Conservation (phyloP, 1,140 invertebrate species). For the Cecropterus lyciades region DNA sequence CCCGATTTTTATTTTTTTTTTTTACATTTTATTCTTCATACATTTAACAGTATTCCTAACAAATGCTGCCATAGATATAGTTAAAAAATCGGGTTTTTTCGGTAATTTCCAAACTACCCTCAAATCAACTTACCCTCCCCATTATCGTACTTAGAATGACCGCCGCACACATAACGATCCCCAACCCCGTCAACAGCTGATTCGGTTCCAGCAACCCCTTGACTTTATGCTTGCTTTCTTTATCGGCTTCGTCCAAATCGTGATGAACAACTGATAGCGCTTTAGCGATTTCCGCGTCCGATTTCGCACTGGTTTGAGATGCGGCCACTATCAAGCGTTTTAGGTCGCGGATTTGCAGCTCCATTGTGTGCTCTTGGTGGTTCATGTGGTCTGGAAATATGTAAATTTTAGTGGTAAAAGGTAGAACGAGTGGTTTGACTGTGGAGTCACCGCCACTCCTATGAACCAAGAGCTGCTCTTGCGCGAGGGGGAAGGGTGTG, state of each 20-base stretch:
- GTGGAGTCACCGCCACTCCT: too few relatives aligned
- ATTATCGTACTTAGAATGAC: constrained; percentile 68
- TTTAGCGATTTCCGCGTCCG: constrained; percentile 69
- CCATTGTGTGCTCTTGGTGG: constrained; percentile 64
- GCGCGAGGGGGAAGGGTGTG: too few relatives aligned
- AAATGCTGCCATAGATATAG: too few relatives aligned
- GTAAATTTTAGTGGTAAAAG: constrained; percentile 7
- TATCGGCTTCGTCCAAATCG: constrained; percentile 63
- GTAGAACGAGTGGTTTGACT: too few relatives aligned
- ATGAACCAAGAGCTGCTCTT: too few relatives aligned
- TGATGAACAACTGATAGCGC: constrained; percentile 65
- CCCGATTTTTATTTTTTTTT: too few relatives aligned
- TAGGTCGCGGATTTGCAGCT: constrained; percentile 63
- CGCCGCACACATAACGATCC: constrained; percentile 64
- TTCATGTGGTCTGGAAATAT: constrained; percentile 72
- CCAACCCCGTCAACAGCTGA: constrained; percentile 65
- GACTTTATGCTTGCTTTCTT: constrained; percentile 46
- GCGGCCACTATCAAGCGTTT: constrained; percentile 59
- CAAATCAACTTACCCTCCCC: constrained; percentile 64
- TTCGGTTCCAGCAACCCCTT: constrained; percentile 56
- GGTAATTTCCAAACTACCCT: too few relatives aligned
- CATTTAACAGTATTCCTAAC: too few relatives aligned
- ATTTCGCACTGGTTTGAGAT: constrained; percentile 66
- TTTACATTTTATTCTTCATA: too few relatives aligned
- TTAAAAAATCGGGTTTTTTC: too few relatives aligned